phyloP scores from a whole-genome alignment of 1,140 invertebrate species.

The Lasioglossum baleicum region DNA sequence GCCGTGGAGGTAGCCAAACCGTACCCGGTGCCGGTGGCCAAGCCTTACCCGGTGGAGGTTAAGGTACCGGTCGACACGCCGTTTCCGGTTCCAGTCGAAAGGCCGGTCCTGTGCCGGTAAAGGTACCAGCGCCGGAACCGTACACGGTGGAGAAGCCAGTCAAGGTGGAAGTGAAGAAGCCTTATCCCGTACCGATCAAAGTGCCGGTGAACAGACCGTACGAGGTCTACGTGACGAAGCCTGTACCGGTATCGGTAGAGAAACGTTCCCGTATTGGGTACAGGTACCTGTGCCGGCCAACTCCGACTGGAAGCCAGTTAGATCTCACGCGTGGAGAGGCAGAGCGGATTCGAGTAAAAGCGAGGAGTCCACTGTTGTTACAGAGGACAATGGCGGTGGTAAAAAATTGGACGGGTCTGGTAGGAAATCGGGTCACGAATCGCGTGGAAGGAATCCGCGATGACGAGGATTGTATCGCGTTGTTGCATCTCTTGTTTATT shows the following conservation, averaged over 20 bases:
- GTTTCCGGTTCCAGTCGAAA: conserved; percentile 83
- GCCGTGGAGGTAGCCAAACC: conserved; percentile 86
- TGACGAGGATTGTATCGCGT: no score
- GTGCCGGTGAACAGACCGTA: conserved; percentile 81
- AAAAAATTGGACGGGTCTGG: no score
- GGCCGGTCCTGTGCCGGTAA: conserved; percentile 83
- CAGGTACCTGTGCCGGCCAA: conserved; percentile 28
- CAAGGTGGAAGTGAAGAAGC: conserved; percentile 44
- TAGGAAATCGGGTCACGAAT: no score
- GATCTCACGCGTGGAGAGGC: no score
- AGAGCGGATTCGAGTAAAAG: no score
- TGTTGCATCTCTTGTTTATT: no score
- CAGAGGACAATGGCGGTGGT: no score
- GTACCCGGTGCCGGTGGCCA: conserved; percentile 85
- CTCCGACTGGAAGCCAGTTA: no score
- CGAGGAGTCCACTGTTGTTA: no score
- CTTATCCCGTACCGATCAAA: conserved; percentile 74
- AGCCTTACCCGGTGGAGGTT: conserved; percentile 83
- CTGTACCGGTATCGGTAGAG: conserved; percentile 26
- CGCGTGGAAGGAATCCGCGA: no score
- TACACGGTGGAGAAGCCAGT: conserved; percentile 41
- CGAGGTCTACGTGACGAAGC: conserved; percentile 74
- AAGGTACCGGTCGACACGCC: conserved; percentile 84
- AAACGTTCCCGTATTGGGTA: conserved; percentile 49
- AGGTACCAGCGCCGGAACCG: conserved; percentile 77